Percentiles rank a stretch among this genome's conserved stretches.
These are phyloP conservation scores for Nemapogon koenigi DNA, from an alignment of 2,888 invertebrate genomes.

Conservation along the genomic window DNA sequence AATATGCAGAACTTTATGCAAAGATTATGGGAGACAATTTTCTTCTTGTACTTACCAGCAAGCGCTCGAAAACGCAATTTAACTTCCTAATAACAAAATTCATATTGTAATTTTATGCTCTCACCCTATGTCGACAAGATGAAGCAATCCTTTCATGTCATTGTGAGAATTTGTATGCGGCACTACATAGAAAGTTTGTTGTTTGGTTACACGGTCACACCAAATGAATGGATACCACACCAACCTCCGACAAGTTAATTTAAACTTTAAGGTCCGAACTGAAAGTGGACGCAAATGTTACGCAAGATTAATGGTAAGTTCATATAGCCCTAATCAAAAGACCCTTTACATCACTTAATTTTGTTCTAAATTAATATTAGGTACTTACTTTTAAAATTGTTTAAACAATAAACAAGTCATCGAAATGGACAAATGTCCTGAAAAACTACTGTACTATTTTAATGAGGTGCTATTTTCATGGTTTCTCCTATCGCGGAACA, in stretches of 20 bases:
- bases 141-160: too few relatives aligned
- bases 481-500: too few relatives aligned
- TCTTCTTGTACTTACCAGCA: too few relatives aligned
- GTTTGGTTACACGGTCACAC: not conserved
- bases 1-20: too few relatives aligned
- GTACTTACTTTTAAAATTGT: not conserved
- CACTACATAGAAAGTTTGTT: conserved; percentile 1
- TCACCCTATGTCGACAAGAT: too few relatives aligned
- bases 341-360: not conserved
- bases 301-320: conserved; percentile 4
- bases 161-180: conserved; percentile 8
- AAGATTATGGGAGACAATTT: too few relatives aligned
- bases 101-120: too few relatives aligned
- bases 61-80: too few relatives aligned
- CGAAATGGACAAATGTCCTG: not conserved
- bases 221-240: conserved; percentile 20
- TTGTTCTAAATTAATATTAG: not conserved
- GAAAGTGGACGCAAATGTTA: not conserved
- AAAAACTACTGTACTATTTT: too few relatives aligned
- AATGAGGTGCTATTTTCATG: too few relatives aligned
- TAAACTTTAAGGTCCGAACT: conserved; percentile 31
- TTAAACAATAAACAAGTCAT: not conserved
- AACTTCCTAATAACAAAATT: too few relatives aligned
- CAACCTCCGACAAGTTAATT: conserved; percentile 46
- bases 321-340: not conserved